Conservation (phyloP, 2,113 vertebrate genomes). For the Carettochelys insculpta region DNA sequence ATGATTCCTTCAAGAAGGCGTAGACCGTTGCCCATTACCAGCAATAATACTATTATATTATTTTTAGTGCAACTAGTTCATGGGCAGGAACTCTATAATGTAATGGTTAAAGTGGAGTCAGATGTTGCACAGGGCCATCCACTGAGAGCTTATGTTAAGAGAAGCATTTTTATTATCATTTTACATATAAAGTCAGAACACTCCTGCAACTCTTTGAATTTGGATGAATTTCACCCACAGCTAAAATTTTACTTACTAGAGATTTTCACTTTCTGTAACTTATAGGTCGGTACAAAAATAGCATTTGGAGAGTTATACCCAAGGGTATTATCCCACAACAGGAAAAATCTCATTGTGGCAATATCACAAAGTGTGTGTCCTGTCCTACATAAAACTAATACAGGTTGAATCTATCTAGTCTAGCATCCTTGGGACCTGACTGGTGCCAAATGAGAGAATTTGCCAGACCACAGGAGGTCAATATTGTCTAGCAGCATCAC, state of each 20-base stretch:
- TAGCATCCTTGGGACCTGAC: too few relatives aligned
- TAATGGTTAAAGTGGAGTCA: not conserved
- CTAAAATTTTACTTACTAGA: not conserved
- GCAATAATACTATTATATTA: not conserved
- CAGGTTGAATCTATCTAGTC: too few relatives aligned
- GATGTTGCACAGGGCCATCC: not conserved
- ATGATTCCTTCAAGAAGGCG: not conserved
- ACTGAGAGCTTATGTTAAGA: not conserved
- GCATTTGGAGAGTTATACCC: not conserved
- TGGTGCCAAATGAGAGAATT: too few relatives aligned
- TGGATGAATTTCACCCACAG: rapidly evolving
- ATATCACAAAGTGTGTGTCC: not conserved
- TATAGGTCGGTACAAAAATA: not conserved
- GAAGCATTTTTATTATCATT: not conserved
- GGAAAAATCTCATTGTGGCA: not conserved
- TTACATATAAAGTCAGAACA: not conserved
- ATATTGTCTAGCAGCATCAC: too few relatives aligned
- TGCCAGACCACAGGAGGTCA: too few relatives aligned
- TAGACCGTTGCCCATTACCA: not conserved
- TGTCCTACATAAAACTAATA: not conserved
- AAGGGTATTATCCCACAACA: not conserved
- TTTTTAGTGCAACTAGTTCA: too few relatives aligned
- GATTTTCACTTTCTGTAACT: not conserved
- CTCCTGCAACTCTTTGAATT: not conserved
- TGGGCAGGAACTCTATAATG: not conserved